Conservation (phyloP, 2,797 vertebrate species). For the Sebastes diaconus region DNA sequence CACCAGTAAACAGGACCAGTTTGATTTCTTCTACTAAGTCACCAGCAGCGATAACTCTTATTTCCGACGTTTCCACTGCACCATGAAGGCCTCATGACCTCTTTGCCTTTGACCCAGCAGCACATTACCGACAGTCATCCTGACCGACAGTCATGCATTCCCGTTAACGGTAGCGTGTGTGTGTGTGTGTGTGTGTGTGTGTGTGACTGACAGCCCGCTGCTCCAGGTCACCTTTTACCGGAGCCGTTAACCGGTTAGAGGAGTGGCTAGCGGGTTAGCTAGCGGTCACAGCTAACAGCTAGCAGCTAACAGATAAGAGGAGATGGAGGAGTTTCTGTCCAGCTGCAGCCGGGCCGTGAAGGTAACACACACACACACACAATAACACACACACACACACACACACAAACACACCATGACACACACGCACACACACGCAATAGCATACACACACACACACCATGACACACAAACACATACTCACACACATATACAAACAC, state of each 20-base stretch:
- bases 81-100: constrained; percentile 41
- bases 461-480: background rate
- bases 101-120: constrained; percentile 24
- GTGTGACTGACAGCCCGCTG: background rate
- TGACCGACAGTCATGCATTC: background rate
- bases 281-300: background rate
- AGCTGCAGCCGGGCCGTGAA: constrained; percentile 57
- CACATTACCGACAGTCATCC: background rate
- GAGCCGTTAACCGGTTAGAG: background rate
- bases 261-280: background rate
- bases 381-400: background rate
- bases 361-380: constrained; percentile 57
- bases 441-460: background rate
- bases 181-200: background rate
- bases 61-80: background rate
- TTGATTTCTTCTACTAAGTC: background rate
- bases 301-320: background rate
- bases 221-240: background rate
- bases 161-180: background rate
- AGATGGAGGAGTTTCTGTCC: constrained; percentile 72
- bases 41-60: rapidly evolving
- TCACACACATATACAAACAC: no score
- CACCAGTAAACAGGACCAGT: background rate
- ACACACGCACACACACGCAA: background rate
- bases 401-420: background rate